Base-by-base conservation (phyloP, 2,888 invertebrate species). In the Pecten maximus region DNA sequence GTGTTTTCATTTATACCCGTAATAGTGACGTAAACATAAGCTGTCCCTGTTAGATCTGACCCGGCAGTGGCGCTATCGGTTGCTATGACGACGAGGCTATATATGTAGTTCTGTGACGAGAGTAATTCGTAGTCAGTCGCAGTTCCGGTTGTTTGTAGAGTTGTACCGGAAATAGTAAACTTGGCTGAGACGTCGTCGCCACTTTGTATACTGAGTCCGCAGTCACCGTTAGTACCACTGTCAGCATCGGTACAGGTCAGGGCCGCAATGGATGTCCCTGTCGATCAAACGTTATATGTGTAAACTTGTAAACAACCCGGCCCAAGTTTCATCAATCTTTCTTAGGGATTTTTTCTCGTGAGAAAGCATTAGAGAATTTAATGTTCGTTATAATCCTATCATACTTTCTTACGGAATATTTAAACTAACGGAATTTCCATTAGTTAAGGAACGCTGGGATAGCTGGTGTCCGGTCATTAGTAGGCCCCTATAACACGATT, bases 221-320 rank as follows among this genome's bases (percentile, higher is more conserved):
- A 88, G 39, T 44, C 10, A 16, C 40, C 44, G 16, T 44, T 88
- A 50, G 48, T 48, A 23, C 88, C 88, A 28, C 35, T 74, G 48
- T 88, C 88, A 39, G 48, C 50, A 48, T 88, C 88, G 10, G 88
- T 48, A 88, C 88, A 88, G 28, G 88, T 48, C n/a, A 88, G 28
- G 50, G 88, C 44, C 10, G 88, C 88, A 48, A 88, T 50, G 12
- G 88, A 39, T n/a, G 88, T 88, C 15, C 50, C 88, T 88, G 39
- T 15, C 1, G 15, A 74, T 28, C 28, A 74, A 23, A 74, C 35
- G 8, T 19, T 54, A 23, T 2, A 54, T n/a, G 23, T 19, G n/a
- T 54, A n/a, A n/a, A n/a, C n/a, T n/a, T n/a, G n/a, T n/a, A n/a
- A n/a, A n/a, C n/a, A n/a, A n/a, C n/a, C n/a, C n/a, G n/a, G n/a